Evolutionary conservation across 2,888 invertebrate genomes (phyloP).

Genomic region (Minunthozetes semirufus): DNA sequence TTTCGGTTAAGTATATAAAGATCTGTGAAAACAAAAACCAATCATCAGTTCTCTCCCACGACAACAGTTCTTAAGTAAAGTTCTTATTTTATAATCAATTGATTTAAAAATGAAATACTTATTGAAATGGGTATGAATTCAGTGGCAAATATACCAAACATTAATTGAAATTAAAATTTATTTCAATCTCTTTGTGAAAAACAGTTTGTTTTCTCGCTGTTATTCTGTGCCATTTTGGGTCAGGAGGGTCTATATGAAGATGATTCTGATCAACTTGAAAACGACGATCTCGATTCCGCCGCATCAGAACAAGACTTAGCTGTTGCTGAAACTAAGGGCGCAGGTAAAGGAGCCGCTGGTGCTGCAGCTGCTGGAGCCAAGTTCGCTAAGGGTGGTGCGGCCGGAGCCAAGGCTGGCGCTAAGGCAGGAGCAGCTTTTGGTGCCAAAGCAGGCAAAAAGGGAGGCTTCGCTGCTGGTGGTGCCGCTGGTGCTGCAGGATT

Average conservation of each 20-base stretch:
- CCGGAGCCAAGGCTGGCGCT: conserved; percentile 2
- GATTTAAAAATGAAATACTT: too few species aligned
- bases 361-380: background rate
- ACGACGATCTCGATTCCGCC: background rate
- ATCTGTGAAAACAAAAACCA: too few species aligned
- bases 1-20: too few species aligned
- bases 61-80: too few species aligned
- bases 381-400: background rate
- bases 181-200: background rate
- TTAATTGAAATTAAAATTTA: too few species aligned
- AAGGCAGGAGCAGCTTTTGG: conserved; percentile 10
- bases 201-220: conserved; percentile 5
- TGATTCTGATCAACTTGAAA: background rate
- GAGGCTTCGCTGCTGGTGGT: conserved; percentile 28
- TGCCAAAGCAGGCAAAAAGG: conserved; percentile 1
- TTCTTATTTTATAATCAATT: too few species aligned
- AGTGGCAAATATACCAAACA: too few species aligned
- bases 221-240: conserved; percentile 6
- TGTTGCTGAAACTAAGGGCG: background rate
- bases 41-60: too few species aligned
- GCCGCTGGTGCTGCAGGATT: conserved; percentile 20
- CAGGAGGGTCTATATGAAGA: background rate
- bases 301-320: conserved; percentile 1
- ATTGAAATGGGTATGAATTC: too few species aligned
- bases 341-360: background rate